Evolutionary conservation across 1,140 invertebrate species (phyloP).

Genomic region (Andricus grossulariae): DNA sequence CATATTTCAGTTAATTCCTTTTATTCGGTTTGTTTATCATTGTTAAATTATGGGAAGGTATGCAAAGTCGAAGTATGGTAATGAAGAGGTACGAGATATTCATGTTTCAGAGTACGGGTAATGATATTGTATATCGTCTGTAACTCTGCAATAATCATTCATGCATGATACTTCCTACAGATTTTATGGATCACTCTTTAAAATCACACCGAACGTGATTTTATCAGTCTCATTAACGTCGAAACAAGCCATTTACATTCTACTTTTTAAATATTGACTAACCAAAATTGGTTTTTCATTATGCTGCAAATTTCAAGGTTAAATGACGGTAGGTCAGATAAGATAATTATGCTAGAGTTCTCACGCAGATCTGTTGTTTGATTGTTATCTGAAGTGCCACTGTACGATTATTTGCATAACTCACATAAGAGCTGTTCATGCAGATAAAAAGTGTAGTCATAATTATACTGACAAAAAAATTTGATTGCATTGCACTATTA

Average conservation of each 20-base stretch:
- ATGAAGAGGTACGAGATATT: not conserved
- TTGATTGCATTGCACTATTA: too few relatives aligned
- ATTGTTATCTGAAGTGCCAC: constrained; percentile 38
- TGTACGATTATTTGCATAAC: constrained; percentile 56
- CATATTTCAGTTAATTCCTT: too few relatives aligned
- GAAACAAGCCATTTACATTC: too few relatives aligned
- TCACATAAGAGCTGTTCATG: constrained; percentile 45
- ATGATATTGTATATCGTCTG: not conserved
- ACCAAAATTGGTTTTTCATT: too few relatives aligned
- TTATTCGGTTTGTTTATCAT: too few relatives aligned
- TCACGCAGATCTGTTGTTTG: constrained; percentile 47
- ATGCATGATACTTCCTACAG: constrained; percentile 8
- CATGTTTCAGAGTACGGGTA: not conserved
- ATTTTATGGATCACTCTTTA: not conserved
- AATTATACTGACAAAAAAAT: too few relatives aligned
- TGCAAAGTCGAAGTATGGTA: not conserved
- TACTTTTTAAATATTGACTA: too few relatives aligned
- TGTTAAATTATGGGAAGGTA: not conserved
- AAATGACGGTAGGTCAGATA: constrained; percentile 54
- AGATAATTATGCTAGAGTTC: constrained; percentile 56
- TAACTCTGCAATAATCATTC: not conserved
- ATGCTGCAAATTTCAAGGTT: constrained; percentile 50
- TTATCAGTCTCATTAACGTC: too few relatives aligned
- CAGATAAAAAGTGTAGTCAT: too few relatives aligned
- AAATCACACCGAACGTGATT: too few relatives aligned